phyloP scores from a whole-genome alignment of 1,140 invertebrate species.

The Zaprionus lachaisei region DNA sequence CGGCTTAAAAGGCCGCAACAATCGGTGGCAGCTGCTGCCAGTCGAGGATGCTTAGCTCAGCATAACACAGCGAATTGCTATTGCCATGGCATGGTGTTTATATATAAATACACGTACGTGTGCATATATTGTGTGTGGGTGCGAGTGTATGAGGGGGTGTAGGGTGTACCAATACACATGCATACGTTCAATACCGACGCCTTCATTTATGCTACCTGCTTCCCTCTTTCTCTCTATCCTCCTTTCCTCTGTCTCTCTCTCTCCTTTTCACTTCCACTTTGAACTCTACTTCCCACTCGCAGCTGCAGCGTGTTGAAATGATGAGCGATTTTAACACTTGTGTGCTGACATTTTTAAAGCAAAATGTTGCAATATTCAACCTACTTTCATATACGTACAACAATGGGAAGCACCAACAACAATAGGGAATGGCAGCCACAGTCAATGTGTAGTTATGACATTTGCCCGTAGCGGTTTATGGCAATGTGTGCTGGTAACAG shows the following conservation, averaged over 20 bases:
- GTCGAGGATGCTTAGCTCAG: conserved; percentile 70
- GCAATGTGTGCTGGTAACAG: conserved; percentile 36
- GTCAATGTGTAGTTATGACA: conserved; percentile 68
- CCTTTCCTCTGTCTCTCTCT: background rate
- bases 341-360: conserved; percentile 71
- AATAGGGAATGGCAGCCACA: conserved; percentile 37
- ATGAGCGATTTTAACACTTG: conserved; percentile 80
- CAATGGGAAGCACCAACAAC: conserved; percentile 27
- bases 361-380: conserved; percentile 74
- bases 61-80: conserved; percentile 54
- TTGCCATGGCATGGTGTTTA: conserved; percentile 38
- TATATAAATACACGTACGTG: conserved; percentile 12
- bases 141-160: conserved; percentile 24
- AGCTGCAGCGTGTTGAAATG: conserved; percentile 67
- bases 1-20: conserved; percentile 77
- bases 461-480: conserved; percentile 63
- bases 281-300: conserved; percentile 22
- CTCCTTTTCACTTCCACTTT: background rate
- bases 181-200: conserved; percentile 56
- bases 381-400: conserved; percentile 59
- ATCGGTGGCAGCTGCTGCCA: conserved; percentile 72
- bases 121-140: conserved; percentile 31
- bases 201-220: conserved; percentile 2
- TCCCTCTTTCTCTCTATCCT: background rate
- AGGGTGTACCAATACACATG: conserved; percentile 11